A percentile compares a stretch with the other conserved stretches of the same genome.
These are phyloP conservation scores for Tympanuchus pallidicinctus DNA, from an alignment of 2,113 vertebrate species.

Conservation along the genomic window DNA sequence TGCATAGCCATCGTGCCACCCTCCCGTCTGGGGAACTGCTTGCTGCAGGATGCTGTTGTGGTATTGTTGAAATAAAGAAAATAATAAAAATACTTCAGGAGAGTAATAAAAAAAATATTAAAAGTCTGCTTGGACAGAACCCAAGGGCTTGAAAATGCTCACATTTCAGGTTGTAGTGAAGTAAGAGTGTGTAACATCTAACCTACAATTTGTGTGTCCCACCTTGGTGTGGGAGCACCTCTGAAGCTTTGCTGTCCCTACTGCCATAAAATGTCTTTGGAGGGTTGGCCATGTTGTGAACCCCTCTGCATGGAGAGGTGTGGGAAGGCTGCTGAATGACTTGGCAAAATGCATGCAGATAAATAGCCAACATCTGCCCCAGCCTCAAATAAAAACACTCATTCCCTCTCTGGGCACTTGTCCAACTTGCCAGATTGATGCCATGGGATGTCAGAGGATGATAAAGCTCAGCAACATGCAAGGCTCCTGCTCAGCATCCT, in stretches of 20 bases:
- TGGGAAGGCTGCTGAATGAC: not conserved
- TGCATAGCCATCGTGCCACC: rapidly evolving
- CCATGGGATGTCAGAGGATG: not conserved
- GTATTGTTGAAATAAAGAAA: not conserved
- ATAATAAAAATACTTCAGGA: not conserved
- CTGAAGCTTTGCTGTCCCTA: not conserved
- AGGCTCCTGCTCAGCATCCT: not conserved
- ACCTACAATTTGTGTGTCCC: not conserved
- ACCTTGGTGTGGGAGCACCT: not conserved
- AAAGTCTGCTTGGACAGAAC: not conserved
- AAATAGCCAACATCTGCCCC: rapidly evolving
- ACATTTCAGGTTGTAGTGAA: not conserved
- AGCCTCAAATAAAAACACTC: not conserved
- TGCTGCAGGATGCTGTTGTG: not conserved
- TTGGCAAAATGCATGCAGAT: not conserved
- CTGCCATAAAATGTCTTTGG: not conserved
- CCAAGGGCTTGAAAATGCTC: not conserved
- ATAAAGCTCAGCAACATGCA: not conserved
- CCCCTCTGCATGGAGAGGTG: not conserved
- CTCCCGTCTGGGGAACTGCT: not conserved
- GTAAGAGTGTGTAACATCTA: rapidly evolving
- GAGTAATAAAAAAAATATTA: not conserved
- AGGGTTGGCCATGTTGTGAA: not conserved
- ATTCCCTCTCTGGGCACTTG: rapidly evolving
- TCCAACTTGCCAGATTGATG: rapidly evolving